Percentiles rank a stretch among this genome's conserved stretches.
These are phyloP conservation scores for Syrmaticus mikado DNA, from an alignment of 2,113 vertebrate genomes.

Conservation along the genomic window DNA sequence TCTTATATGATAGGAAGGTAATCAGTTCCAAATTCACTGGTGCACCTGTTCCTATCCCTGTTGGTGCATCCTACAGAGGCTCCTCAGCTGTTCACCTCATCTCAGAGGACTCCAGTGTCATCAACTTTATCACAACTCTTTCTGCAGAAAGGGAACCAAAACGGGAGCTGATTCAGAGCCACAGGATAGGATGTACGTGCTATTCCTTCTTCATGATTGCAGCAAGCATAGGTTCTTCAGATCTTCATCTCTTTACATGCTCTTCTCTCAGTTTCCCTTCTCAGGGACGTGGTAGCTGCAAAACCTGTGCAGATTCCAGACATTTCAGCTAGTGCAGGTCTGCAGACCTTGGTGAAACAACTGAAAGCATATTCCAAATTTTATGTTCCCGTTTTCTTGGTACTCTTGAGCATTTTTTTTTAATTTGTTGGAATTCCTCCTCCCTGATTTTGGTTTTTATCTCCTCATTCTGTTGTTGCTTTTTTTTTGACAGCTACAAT, in stretches of 20 bases:
- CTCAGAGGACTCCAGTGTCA: neutral
- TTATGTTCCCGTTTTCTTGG: neutral
- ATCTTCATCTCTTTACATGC: neutral
- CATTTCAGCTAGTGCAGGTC: neutral
- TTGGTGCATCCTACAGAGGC: neutral
- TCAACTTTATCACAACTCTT: neutral
- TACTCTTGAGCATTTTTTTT: neutral
- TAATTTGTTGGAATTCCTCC: neutral
- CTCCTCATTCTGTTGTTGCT: neutral
- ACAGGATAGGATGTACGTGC: rapidly evolving
- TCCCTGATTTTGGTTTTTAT: neutral
- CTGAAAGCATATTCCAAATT: neutral
- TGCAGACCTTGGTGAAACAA: neutral
- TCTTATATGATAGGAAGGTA: neutral
- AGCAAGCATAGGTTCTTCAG: neutral
- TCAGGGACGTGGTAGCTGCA: neutral
- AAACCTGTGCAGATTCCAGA: neutral
- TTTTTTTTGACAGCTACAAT: neutral
- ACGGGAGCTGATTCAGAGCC: neutral
- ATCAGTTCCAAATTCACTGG: neutral
- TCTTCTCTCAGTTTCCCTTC: neutral
- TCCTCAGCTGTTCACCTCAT: neutral
- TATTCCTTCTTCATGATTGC: neutral
- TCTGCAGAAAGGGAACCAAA: neutral
- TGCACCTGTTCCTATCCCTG: rapidly evolving